phyloP scores from a whole-genome alignment of 2,797 vertebrate species.

The Esox lucius region DNA sequence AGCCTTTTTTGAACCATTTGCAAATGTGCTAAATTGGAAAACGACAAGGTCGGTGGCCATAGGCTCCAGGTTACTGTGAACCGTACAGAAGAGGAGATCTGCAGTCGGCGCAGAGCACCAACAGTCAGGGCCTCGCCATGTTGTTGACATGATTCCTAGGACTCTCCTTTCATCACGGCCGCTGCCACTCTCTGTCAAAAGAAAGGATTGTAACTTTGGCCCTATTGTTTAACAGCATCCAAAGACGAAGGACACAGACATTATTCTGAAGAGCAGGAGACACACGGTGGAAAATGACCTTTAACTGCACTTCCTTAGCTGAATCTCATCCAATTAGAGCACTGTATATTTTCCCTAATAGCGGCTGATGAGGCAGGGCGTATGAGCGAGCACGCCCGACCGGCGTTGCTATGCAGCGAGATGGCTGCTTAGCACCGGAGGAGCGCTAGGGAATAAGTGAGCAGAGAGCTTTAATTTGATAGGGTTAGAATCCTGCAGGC shows the following conservation, averaged over 20 bases:
- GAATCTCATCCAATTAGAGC: slow-evolving; percentile 99
- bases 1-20: slow-evolving; percentile 57
- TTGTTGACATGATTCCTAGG: slow-evolving; percentile 78
- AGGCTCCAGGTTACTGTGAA: slow-evolving; percentile 56
- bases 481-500: slow-evolving; percentile 99
- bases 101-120: slow-evolving; percentile 60
- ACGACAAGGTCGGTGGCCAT: slow-evolving; percentile 61
- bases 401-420: slow-evolving; percentile 98
- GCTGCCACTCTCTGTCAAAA: slow-evolving; percentile 64
- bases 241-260: slow-evolving; percentile 80
- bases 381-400: slow-evolving; percentile 95
- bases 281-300: slow-evolving; percentile 96
- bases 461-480: slow-evolving; percentile 99
- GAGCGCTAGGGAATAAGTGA: slow-evolving; percentile 99
- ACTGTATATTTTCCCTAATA: slow-evolving; percentile 99
- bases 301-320: slow-evolving; percentile 98
- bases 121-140: slow-evolving; percentile 67
- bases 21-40: slow-evolving; percentile 71
- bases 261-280: slow-evolving; percentile 89
- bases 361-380: slow-evolving; percentile 95
- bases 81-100: slow-evolving; percentile 45
- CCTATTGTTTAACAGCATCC: slow-evolving; percentile 91
- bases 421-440: slow-evolving; percentile 94
- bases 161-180: slow-evolving; percentile 69
- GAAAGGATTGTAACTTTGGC: slow-evolving; percentile 80